These are phyloP conservation scores for Unio delphinus DNA, from an alignment of 2,888 invertebrate species.

Conservation along the genomic window DNA sequence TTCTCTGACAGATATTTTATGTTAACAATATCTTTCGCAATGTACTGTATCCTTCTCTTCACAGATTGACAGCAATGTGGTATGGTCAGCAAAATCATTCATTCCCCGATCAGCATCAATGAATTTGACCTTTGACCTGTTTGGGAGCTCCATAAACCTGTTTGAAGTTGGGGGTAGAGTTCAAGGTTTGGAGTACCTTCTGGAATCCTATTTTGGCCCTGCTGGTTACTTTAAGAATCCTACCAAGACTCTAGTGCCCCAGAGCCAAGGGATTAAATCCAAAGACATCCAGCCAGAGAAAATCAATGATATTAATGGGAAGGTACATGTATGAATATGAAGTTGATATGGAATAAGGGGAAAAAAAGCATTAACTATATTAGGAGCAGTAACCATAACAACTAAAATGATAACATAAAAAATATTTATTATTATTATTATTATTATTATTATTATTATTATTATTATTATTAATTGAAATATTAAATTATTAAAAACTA, in stretches of 20 bases:
- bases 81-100: conserved; percentile 69
- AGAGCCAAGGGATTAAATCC: conserved; percentile 62
- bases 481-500: too few relatives aligned
- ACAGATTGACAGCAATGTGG: conserved; percentile 64
- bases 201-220: conserved; percentile 87
- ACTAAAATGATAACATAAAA: too few relatives aligned
- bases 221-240: conserved; percentile 71
- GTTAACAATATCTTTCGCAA: too few relatives aligned
- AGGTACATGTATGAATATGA: conserved; percentile 34
- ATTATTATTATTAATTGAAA: too few relatives aligned
- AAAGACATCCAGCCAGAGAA: conserved; percentile 38
- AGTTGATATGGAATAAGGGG: background rate
- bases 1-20: too few relatives aligned
- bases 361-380: too few relatives aligned
- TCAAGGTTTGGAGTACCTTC: conserved; percentile 89
- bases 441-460: too few relatives aligned
- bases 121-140: conserved; percentile 70
- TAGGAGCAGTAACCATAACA: too few relatives aligned
- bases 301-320: conserved; percentile 40
- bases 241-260: conserved; percentile 10
- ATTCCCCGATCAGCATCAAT: conserved; percentile 68
- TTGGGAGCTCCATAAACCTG: conserved; percentile 89
- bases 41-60: background rate
- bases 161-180: conserved; percentile 85
- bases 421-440: too few relatives aligned